Evolutionary conservation across 1,140 invertebrate genomes (phyloP).

Genomic region (Calosoma granatense): DNA sequence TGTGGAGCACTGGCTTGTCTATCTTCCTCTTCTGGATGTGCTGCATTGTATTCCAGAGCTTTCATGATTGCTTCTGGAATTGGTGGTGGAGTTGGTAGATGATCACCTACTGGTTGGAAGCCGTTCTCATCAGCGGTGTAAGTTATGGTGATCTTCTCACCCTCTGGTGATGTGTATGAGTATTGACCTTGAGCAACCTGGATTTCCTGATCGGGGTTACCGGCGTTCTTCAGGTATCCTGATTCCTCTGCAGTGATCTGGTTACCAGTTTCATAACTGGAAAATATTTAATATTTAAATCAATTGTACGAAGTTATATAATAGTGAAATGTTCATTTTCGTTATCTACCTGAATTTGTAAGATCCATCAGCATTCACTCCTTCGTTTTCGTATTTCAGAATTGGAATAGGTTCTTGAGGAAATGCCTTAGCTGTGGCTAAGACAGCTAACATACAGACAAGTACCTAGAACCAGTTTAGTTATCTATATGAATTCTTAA

Average conservation of each 20-base stretch:
- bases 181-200: slow-evolving; percentile 50
- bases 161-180: slow-evolving; percentile 59
- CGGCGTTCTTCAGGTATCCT: slow-evolving; percentile 57
- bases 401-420: slow-evolving; percentile 39
- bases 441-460: slow-evolving; percentile 11
- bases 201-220: slow-evolving; percentile 48
- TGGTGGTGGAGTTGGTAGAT: slow-evolving; percentile 61
- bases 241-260: slow-evolving; percentile 59
- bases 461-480: slow-evolving; percentile 10
- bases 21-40: slow-evolving; percentile 26
- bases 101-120: slow-evolving; percentile 52
- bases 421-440: slow-evolving; percentile 16
- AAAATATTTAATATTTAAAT: slow-evolving; percentile 13
- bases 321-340: neutral
- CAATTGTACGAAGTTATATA: slow-evolving; percentile 22
- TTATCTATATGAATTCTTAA: neutral
- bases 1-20: neutral
- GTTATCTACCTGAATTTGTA: slow-evolving; percentile 17
- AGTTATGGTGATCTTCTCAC: slow-evolving; percentile 40
- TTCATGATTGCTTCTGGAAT: slow-evolving; percentile 28
- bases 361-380: slow-evolving; percentile 22
- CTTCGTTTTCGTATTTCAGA: slow-evolving; percentile 41
- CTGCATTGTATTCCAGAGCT: slow-evolving; percentile 38
- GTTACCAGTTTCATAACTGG: slow-evolving; percentile 52
- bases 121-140: slow-evolving; percentile 44